phyloP scores from a whole-genome alignment of 2,113 vertebrate genomes.

The Saccopteryx leptura region DNA sequence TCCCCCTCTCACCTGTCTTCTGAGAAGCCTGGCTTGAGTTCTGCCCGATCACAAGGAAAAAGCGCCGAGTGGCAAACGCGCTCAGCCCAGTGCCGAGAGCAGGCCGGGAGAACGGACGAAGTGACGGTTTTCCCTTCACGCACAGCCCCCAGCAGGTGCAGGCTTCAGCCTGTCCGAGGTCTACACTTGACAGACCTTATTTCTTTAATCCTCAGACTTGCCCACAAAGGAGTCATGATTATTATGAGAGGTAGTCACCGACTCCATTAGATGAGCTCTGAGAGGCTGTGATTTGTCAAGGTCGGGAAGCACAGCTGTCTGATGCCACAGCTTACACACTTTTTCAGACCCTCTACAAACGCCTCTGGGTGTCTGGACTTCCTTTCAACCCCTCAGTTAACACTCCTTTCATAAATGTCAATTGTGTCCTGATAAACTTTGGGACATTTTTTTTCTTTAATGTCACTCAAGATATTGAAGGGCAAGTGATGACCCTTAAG shows the following conservation, averaged over 20 bases:
- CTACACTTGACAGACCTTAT: background rate
- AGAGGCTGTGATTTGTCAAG: background rate
- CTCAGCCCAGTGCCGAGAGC: background rate
- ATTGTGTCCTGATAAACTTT: background rate
- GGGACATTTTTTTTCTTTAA: background rate
- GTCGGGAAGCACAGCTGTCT: background rate
- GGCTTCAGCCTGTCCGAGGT: background rate
- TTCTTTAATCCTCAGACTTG: background rate
- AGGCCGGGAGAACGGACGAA: background rate
- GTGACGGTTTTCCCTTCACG: background rate
- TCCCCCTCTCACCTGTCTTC: background rate
- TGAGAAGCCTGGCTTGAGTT: background rate
- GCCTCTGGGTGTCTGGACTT: background rate
- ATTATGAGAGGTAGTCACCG: background rate
- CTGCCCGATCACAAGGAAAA: background rate
- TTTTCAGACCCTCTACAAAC: background rate
- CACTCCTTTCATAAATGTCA: background rate
- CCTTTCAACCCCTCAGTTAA: background rate
- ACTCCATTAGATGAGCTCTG: background rate
- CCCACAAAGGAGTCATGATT: background rate
- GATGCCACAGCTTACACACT: background rate
- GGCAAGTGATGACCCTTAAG: background rate
- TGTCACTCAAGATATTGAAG: background rate
- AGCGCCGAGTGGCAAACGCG: background rate
- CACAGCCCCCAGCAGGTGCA: background rate